These are phyloP conservation scores for Rhodinocichla rosea DNA, from an alignment of 2,113 vertebrate genomes.

Conservation along the genomic window DNA sequence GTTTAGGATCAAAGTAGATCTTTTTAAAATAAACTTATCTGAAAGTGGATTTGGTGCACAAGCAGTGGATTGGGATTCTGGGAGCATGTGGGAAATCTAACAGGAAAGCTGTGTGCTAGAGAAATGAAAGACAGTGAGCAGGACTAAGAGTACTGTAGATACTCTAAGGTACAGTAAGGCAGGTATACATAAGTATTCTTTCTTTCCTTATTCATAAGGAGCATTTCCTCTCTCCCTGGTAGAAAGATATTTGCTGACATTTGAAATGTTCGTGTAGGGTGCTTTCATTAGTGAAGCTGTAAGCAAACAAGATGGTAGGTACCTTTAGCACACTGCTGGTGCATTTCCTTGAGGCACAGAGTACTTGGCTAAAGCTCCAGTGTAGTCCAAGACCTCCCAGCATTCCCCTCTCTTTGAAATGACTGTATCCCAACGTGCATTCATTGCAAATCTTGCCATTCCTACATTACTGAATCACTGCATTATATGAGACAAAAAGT, in stretches of 20 bases:
- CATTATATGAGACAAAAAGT: background rate
- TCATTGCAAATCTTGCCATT: background rate
- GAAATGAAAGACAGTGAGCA: background rate
- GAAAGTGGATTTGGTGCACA: background rate
- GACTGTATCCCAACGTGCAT: background rate
- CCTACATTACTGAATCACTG: background rate
- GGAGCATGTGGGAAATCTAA: background rate
- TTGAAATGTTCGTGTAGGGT: background rate
- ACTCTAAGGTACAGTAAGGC: background rate
- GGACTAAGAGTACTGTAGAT: background rate
- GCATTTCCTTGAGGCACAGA: background rate
- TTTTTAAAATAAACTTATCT: background rate
- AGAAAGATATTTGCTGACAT: background rate
- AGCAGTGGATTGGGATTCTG: background rate
- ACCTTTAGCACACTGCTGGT: background rate
- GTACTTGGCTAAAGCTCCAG: background rate
- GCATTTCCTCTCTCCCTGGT: background rate
- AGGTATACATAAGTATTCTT: background rate
- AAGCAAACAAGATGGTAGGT: background rate
- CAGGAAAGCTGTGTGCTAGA: background rate
- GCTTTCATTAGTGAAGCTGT: background rate
- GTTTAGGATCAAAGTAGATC: background rate
- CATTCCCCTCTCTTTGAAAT: background rate
- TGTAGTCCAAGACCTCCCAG: background rate
- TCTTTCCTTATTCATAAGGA: background rate